Evolutionary conservation across 2,888 invertebrate genomes (phyloP), one percentile per base, ranked within the genome.

Genomic region (Ramazzottius varieornatus): DNA sequence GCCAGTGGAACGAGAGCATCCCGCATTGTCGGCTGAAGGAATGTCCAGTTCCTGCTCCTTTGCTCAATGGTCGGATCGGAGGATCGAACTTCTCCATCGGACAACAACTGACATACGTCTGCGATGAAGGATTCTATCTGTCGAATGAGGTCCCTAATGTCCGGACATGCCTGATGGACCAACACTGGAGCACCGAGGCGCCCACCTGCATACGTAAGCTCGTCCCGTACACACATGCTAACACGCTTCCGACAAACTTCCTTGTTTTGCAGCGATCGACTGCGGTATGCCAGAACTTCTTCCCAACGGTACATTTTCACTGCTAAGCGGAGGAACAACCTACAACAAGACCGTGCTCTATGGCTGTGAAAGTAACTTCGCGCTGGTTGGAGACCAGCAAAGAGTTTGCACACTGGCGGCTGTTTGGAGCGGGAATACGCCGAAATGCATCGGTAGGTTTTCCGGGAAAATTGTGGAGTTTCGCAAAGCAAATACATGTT

Each of bases 201-300:
- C 54, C 54, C n/a, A n/a, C 54, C 8, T 54, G 54, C 54, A 54
- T 54, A 54, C 54, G 54, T 54, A 54, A 54, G 54, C 8, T 16
- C n/a, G 24, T 4, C 8, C 8, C 40, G 40, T 13, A 40, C 8
- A 40, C 8, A 40, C 8, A 40, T 8, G 40, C n/a, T n/a, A n/a
- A n/a, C n/a, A n/a, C n/a, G n/a, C n/a, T n/a, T n/a, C n/a, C n/a
- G n/a, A n/a, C n/a, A n/a, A n/a, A n/a, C n/a, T n/a, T 8, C 40
- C 20, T 40, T 8, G 20, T 54, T 13, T 54, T 54, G 13, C 29
- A 54, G 54, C 54, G 20, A 54, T 54, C 54, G 54, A 54, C 29
- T 54, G 54, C 54, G 54, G 54, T 24, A 54, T 54, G 54, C 54
- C 54, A 24, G 54, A 54, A 29, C 20, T 4, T 4, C 24, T 54